Evolutionary conservation across 2,888 invertebrate genomes (phyloP).

Genomic region (Limenitis camilla): DNA sequence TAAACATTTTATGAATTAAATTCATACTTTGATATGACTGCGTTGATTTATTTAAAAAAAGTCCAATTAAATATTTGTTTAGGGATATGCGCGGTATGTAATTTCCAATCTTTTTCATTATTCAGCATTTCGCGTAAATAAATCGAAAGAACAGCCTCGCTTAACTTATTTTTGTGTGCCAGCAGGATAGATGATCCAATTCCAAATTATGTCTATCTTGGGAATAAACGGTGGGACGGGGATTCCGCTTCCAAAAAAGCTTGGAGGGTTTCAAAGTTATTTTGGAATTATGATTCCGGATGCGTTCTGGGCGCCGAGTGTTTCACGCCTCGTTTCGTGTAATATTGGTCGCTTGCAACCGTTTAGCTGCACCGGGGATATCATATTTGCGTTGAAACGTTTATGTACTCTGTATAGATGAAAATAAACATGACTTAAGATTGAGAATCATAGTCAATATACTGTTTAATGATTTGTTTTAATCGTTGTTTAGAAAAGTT

Average conservation of each 20-base stretch:
- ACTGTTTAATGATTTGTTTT: no score
- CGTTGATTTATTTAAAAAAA: no score
- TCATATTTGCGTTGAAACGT: conserved; percentile 37
- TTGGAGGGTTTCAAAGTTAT: conserved; percentile 59
- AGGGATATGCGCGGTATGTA: neutral
- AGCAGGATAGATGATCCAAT: conserved; percentile 75
- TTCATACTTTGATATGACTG: no score
- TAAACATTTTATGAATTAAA: no score
- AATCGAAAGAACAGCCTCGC: conserved; percentile 15
- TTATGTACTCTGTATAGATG: conserved; percentile 24
- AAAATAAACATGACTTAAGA: neutral
- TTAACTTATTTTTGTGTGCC: conserved; percentile 60
- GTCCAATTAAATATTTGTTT: no score
- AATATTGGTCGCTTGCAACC: conserved; percentile 59
- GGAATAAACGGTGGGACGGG: conserved; percentile 72
- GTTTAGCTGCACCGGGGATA: conserved; percentile 49
- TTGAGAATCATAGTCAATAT: neutral
- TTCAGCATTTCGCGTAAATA: conserved; percentile 7
- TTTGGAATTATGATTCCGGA: conserved; percentile 75
- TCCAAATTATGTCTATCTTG: conserved; percentile 76
- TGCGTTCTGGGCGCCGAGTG: conserved; percentile 65
- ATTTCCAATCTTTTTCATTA: neutral
- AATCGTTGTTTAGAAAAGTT: no score
- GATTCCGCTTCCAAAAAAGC: conserved; percentile 70
- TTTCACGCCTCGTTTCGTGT: conserved; percentile 70